Conservation (phyloP, 2,113 vertebrate genomes). For the Otis tarda region DNA sequence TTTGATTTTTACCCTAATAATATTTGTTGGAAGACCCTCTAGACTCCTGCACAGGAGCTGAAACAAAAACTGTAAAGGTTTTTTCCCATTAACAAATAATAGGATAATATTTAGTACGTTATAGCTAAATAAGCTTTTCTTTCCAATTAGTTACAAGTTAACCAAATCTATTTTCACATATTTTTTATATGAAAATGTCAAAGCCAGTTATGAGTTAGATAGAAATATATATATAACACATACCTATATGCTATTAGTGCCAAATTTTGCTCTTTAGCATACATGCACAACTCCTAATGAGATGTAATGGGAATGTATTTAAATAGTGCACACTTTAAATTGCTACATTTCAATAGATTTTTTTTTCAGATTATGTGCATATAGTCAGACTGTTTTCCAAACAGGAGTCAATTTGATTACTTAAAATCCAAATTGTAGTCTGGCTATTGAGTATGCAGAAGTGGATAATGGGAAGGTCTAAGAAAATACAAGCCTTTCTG, state of each 20-base stretch:
- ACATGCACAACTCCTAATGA: neutral
- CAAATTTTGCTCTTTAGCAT: neutral
- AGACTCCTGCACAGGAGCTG: neutral
- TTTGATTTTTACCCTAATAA: neutral
- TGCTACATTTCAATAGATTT: neutral
- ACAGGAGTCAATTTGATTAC: neutral
- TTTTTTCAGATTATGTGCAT: neutral
- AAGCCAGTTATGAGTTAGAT: neutral
- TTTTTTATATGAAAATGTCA: neutral
- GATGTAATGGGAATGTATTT: neutral
- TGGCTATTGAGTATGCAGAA: neutral
- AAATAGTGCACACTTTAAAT: neutral
- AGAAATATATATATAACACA: neutral
- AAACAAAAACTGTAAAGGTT: neutral
- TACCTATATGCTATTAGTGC: neutral
- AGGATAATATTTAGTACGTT: neutral
- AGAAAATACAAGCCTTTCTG: neutral
- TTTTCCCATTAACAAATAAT: neutral
- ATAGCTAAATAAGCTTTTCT: neutral
- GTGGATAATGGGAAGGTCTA: neutral
- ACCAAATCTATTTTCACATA: neutral
- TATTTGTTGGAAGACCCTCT: neutral
- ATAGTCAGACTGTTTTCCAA: neutral
- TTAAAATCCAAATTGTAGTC: neutral
- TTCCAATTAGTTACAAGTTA: neutral